Conservation (phyloP, 2,113 vertebrate species). For the Pangasianodon gigas region DNA sequence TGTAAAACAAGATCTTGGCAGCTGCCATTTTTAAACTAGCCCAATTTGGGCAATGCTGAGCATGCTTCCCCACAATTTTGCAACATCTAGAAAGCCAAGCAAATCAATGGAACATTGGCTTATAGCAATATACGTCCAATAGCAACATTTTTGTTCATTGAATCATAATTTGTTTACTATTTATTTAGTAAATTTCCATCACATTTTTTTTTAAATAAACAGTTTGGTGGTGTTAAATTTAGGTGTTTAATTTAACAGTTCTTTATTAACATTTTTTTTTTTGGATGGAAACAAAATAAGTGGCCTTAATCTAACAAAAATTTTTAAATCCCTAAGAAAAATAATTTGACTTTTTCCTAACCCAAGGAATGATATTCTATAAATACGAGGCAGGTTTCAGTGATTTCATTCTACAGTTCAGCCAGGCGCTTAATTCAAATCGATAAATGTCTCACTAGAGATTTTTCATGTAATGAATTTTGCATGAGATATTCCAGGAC, state of each 20-base stretch:
- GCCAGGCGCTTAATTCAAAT: background rate
- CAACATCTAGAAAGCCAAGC: background rate
- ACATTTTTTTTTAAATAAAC: background rate
- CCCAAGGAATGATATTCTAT: background rate
- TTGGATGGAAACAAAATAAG: background rate
- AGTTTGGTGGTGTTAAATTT: background rate
- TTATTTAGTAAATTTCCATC: background rate
- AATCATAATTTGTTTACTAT: background rate
- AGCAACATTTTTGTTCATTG: background rate
- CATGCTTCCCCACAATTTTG: background rate
- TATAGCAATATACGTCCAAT: background rate
- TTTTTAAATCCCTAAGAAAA: background rate
- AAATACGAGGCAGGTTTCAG: background rate
- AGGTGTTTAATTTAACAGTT: background rate
- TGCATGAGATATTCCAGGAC: background rate
- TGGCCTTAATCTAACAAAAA: background rate
- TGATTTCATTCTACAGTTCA: background rate
- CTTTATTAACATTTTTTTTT: background rate
- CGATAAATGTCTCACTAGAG: background rate
- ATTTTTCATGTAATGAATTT: background rate
- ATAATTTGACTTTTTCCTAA: background rate
- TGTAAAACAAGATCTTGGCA: background rate
- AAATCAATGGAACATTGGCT: background rate
- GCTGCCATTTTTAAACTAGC: background rate
- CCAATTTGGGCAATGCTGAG: background rate